These are phyloP conservation scores for Taeniopygia guttata DNA, from an alignment of 2,797 vertebrate species.

Conservation along the genomic window DNA sequence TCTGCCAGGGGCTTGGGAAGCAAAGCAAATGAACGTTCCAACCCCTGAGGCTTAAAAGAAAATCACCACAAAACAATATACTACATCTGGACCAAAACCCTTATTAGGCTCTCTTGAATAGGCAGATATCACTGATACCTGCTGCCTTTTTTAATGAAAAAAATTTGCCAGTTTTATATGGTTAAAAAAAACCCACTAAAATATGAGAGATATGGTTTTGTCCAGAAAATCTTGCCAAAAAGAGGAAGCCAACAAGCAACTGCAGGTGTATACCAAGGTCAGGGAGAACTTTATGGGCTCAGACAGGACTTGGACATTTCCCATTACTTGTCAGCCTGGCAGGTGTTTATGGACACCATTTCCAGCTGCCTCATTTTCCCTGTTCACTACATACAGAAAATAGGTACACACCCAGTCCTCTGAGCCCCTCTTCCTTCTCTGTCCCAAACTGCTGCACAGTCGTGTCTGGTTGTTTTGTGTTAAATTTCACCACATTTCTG, in stretches of 20 bases:
- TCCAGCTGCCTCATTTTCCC: neutral
- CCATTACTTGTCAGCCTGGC: accelerated
- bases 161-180: accelerated
- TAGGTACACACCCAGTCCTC: accelerated
- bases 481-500: neutral
- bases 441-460: neutral
- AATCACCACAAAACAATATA: neutral
- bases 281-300: neutral
- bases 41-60: neutral
- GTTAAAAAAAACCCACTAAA: neutral
- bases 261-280: neutral
- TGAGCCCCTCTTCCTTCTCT: neutral
- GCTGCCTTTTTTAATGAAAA: neutral
- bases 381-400: neutral
- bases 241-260: neutral
- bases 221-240: neutral
- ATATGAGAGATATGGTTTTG: neutral
- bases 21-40: neutral
- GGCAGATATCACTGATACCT: neutral
- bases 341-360: neutral
- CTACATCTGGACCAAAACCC: neutral
- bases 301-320: neutral
- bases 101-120: neutral
- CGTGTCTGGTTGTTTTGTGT: neutral
- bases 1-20: neutral